phyloP scores from a whole-genome alignment of 2,888 invertebrate species.

The Agonopterix subpropinquella region DNA sequence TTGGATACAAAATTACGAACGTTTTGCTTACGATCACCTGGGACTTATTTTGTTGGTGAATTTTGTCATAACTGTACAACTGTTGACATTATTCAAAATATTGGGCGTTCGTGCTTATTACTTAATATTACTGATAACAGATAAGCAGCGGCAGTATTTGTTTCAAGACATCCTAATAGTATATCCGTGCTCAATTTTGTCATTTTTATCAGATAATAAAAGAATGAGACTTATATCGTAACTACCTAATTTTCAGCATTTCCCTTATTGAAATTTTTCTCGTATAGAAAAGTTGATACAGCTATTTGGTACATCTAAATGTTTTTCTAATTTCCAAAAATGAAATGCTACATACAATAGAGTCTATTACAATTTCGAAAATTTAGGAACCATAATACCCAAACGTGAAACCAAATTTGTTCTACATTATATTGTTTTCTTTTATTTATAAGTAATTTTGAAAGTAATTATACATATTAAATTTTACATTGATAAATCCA shows the following conservation, averaged over 20 bases:
- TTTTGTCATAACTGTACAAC: conserved; percentile 14
- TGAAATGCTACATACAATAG: conserved; percentile 72
- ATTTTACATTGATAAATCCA: conserved; percentile 59
- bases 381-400: conserved; percentile 77
- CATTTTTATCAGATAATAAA: conserved; percentile 51
- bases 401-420: conserved; percentile 70
- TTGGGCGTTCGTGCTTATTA: conserved; percentile 45
- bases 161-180: conserved; percentile 66
- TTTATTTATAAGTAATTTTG: conserved; percentile 67
- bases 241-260: conserved; percentile 67
- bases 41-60: conserved; percentile 10
- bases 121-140: conserved; percentile 52
- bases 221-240: conserved; percentile 65
- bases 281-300: conserved; percentile 74
- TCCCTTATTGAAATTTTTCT: conserved; percentile 60
- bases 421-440: conserved; percentile 58
- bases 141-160: conserved; percentile 66
- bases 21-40: conserved; percentile 26
- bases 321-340: conserved; percentile 67
- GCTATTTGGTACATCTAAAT: conserved; percentile 73
- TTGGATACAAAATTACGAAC: conserved; percentile 60
- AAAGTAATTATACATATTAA: conserved; percentile 66
- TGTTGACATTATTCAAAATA: conserved; percentile 21
- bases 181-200: conserved; percentile 69
- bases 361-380: conserved; percentile 76